These are phyloP conservation scores for Morpho deidamia DNA, from an alignment of 2,888 invertebrate genomes.

Conservation along the genomic window DNA sequence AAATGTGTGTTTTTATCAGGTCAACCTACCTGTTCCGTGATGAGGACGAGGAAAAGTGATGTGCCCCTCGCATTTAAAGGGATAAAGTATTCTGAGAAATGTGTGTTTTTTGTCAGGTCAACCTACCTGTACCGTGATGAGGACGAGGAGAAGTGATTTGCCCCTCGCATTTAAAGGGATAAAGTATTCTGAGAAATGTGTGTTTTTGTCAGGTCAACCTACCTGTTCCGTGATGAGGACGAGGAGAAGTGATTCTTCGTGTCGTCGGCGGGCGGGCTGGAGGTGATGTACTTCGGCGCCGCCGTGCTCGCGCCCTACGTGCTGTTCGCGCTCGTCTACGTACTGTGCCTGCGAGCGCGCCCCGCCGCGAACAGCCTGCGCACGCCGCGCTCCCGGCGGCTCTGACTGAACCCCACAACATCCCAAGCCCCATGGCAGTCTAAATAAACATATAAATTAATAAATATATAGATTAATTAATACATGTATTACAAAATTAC, in stretches of 20 bases:
- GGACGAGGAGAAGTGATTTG: too few species aligned
- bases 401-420: not conserved
- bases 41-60: conserved; percentile 84
- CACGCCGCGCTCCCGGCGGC: conserved; percentile 9
- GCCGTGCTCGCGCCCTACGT: conserved; percentile 60
- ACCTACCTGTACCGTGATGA: too few species aligned
- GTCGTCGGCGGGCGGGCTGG: conserved; percentile 66
- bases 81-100: too few species aligned
- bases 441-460: too few species aligned
- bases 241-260: conserved; percentile 80
- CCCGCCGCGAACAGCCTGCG: conserved; percentile 12
- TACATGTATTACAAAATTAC: too few species aligned
- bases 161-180: too few species aligned
- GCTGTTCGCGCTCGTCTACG: conserved; percentile 52
- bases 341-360: conserved; percentile 40
- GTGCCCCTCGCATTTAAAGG: too few species aligned
- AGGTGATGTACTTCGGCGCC: conserved; percentile 48
- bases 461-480: too few species aligned
- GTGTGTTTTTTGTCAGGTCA: too few species aligned
- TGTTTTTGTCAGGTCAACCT: conserved; percentile 83
- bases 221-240: conserved; percentile 88
- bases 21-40: conserved; percentile 90
- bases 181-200: too few species aligned
- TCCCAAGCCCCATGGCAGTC: not conserved
- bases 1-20: conserved; percentile 69